A percentile compares a stretch with the other conserved stretches of the same genome.
Evolutionary conservation across 1,140 invertebrate species (phyloP).

Genomic region (Zaprionus camerounensis): DNA sequence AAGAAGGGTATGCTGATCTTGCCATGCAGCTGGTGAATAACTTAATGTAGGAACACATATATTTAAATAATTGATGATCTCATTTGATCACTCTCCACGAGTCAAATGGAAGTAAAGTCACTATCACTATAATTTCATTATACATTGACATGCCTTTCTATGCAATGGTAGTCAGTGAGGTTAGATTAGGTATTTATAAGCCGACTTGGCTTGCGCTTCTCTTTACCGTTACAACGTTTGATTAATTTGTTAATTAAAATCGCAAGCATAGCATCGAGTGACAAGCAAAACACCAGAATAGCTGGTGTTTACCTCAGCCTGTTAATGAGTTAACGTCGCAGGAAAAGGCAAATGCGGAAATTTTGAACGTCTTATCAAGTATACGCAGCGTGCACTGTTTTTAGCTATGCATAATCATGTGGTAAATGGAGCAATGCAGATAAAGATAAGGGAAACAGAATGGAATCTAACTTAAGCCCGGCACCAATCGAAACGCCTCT

Average conservation of each 20-base stretch:
- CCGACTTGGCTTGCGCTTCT: background rate
- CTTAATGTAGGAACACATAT: too few relatives aligned
- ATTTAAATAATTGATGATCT: too few relatives aligned
- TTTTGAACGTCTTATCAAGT: background rate
- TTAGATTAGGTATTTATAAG: background rate
- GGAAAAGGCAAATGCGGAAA: background rate
- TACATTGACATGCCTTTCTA: too few relatives aligned
- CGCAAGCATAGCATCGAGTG: slow-evolving; percentile 34
- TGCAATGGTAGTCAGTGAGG: too few relatives aligned
- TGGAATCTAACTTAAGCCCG: too few relatives aligned
- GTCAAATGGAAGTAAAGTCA: too few relatives aligned
- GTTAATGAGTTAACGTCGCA: slow-evolving; percentile 43
- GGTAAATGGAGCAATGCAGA: slow-evolving; percentile 3
- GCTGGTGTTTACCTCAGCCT: slow-evolving; percentile 39
- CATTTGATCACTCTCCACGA: too few relatives aligned
- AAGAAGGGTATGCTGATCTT: background rate
- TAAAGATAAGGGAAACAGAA: too few relatives aligned
- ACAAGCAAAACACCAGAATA: slow-evolving; percentile 19
- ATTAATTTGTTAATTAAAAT: slow-evolving; percentile 81
- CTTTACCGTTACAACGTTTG: slow-evolving; percentile 34
- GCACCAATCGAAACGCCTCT: too few relatives aligned
- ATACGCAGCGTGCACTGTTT: slow-evolving; percentile 16
- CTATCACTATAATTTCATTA: too few relatives aligned
- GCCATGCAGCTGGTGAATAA: background rate
- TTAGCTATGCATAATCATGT: slow-evolving; percentile 1